Evolutionary conservation across 2,797 vertebrate genomes (phyloP).

Genomic region (Rhynchonycteris naso): DNA sequence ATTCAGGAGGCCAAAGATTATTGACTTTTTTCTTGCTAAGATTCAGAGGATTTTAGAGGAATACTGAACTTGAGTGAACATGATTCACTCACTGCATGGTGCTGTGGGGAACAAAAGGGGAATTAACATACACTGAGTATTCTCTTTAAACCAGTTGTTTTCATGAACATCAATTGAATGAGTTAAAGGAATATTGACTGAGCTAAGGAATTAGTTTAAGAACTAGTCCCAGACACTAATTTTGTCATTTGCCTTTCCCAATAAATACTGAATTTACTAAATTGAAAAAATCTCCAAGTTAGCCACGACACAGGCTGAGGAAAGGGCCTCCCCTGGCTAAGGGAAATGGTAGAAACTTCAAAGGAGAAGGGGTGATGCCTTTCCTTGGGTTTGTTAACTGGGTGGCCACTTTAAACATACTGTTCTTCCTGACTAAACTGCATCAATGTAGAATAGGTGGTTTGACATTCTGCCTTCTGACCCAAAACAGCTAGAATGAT

Average conservation of each 20-base stretch:
- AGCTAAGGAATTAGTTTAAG: constrained; percentile 3
- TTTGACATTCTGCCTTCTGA: not conserved
- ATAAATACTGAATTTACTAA: not conserved
- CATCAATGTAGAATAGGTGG: not conserved
- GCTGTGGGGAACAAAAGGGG: not conserved
- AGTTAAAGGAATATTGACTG: constrained; percentile 24
- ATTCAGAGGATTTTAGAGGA: constrained; percentile 45
- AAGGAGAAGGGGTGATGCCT: not conserved
- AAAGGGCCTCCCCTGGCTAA: not conserved
- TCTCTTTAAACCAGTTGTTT: not conserved
- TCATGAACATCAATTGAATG: not conserved
- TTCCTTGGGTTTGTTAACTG: not conserved
- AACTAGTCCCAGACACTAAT: not conserved
- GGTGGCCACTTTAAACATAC: not conserved
- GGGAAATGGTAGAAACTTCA: not conserved
- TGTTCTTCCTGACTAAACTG: not conserved
- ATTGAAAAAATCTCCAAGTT: not conserved
- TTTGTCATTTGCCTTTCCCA: not conserved
- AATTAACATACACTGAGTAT: not conserved
- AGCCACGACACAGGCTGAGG: not conserved
- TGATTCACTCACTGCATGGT: not conserved
- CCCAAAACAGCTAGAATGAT: not conserved
- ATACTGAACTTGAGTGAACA: not conserved
- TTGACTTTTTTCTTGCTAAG: not conserved
- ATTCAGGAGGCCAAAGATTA: constrained; percentile 18